A percentile compares a stretch with the other conserved stretches of the same genome.
Conservation (phyloP, 2,888 invertebrate species). For the Pristionchus entomophagus region DNA sequence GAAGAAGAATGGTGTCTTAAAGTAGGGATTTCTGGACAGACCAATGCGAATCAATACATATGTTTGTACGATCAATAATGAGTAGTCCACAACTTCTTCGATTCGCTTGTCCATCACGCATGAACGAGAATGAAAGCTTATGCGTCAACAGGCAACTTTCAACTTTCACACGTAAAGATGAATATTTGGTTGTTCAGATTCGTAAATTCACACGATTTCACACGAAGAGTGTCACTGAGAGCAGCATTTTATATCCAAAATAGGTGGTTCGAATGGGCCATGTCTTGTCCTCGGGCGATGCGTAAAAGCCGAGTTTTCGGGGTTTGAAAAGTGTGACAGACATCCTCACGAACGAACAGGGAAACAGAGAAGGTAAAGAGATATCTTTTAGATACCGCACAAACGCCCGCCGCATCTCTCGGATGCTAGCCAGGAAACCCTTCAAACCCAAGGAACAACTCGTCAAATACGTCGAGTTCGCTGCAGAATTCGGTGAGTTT, state of each 20-base stretch:
- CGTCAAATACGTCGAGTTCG: background rate
- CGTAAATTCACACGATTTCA: too few species aligned
- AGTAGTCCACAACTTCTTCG: background rate
- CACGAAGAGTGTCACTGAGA: too few species aligned
- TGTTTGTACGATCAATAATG: background rate
- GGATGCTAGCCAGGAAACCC: background rate
- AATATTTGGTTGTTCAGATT: too few species aligned
- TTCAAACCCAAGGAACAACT: background rate
- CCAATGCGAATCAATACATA: background rate
- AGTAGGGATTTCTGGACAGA: background rate
- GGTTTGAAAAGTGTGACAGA: too few species aligned
- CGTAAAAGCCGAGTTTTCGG: too few species aligned
- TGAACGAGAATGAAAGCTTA: background rate
- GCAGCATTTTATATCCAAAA: too few species aligned
- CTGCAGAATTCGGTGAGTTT: background rate
- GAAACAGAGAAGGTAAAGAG: too few species aligned
- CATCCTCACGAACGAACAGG: too few species aligned
- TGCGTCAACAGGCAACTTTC: background rate
- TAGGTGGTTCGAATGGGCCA: too few species aligned
- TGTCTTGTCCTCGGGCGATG: too few species aligned
- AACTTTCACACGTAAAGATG: background rate
- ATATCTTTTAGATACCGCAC: background rate
- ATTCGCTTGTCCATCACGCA: background rate
- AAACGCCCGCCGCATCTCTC: background rate
- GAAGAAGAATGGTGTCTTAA: conserved; percentile 10